phyloP scores from a whole-genome alignment of 1,140 invertebrate species.

The Nephila pilipes region DNA sequence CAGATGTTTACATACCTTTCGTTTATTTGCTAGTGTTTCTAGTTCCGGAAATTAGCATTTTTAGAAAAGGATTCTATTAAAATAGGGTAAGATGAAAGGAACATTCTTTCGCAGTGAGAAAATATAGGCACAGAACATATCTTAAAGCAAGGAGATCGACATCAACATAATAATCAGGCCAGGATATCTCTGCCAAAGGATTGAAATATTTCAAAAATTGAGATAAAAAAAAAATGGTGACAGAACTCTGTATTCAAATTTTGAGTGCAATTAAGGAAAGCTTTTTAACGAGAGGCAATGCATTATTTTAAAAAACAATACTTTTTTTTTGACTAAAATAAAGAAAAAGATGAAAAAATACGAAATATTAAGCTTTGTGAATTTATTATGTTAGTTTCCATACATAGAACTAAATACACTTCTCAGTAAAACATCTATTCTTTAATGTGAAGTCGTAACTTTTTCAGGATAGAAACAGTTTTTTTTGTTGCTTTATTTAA shows the following conservation, averaged over 20 bases:
- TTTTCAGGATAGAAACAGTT: too few relatives aligned
- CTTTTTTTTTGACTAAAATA: not conserved
- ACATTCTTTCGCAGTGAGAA: not conserved
- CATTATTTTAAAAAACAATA: not conserved
- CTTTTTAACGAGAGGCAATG: not conserved
- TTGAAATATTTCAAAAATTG: not conserved
- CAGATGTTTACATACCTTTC: not conserved
- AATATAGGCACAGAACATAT: not conserved
- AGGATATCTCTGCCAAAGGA: not conserved
- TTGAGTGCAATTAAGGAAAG: not conserved
- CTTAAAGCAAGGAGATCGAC: not conserved
- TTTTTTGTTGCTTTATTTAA: too few relatives aligned
- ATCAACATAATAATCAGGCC: constrained; percentile 24
- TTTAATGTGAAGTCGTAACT: too few relatives aligned
- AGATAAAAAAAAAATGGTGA: not conserved
- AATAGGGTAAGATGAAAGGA: constrained; percentile 5
- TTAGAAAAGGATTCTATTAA: not conserved
- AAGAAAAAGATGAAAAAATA: not conserved
- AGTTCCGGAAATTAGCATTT: constrained; percentile 13
- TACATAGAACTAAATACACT: too few relatives aligned
- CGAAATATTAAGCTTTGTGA: too few relatives aligned
- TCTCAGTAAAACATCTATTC: too few relatives aligned
- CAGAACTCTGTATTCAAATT: not conserved
- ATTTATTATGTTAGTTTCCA: too few relatives aligned
- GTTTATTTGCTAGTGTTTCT: not conserved